A percentile compares a stretch with the other conserved stretches of the same genome.
Conservation (phyloP, 2,113 vertebrate species). For the Pithys albifrons region DNA sequence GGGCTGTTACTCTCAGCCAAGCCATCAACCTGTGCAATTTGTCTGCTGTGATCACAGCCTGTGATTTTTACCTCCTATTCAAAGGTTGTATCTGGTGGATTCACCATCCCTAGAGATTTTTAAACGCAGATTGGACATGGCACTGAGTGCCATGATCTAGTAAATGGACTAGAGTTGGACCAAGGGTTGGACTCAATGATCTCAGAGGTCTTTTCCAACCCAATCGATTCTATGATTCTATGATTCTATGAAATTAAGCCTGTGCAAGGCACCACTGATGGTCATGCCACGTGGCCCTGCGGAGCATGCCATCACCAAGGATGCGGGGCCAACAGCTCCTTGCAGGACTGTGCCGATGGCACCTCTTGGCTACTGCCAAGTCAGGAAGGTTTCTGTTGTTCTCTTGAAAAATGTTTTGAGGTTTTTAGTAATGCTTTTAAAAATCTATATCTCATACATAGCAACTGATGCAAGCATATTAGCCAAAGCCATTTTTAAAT, state of each 20-base stretch:
- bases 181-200: no score
- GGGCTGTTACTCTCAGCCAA: neutral
- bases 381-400: neutral
- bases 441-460: constrained; percentile 16
- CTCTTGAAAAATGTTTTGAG: neutral
- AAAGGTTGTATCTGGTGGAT: neutral
- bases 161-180: no score
- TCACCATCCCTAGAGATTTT: no score
- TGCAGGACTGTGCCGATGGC: neutral
- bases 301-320: neutral
- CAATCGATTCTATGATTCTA: no score
- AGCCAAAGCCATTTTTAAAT: constrained; percentile 62
- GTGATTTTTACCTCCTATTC: neutral
- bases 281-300: rapidly evolving
- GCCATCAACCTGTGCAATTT: neutral
- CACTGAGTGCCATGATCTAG: no score
- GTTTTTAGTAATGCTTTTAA: constrained; percentile 7
- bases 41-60: neutral
- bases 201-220: no score
- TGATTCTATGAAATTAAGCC: neutral
- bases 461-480: neutral
- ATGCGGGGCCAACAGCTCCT: neutral
- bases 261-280: rapidly evolving
- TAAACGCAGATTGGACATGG: no score
- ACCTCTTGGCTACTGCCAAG: neutral